Percentiles rank a stretch among this genome's conserved stretches.
Conservation (phyloP, 2,888 invertebrate genomes). For the Notodonta dromedarius region DNA sequence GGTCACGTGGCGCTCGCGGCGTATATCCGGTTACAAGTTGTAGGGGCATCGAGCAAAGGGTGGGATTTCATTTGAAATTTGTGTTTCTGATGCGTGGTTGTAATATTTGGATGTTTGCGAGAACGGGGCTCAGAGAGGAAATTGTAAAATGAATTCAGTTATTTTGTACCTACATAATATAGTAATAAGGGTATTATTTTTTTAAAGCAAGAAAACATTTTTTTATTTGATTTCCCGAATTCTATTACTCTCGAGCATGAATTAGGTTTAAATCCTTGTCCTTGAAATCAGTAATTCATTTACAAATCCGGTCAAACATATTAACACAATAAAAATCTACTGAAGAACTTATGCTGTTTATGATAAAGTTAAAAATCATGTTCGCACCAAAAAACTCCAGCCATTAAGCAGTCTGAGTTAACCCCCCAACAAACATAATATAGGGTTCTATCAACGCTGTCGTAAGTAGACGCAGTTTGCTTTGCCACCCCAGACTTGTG, state of each 20-base stretch:
- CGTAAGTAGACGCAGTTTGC: constrained; percentile 35
- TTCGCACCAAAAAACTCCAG: neutral
- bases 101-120: constrained; percentile 16
- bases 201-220: too few relatives aligned
- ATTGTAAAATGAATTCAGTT: neutral
- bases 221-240: too few relatives aligned
- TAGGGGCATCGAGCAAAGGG: constrained; percentile 42
- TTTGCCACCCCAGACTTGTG: constrained; percentile 31
- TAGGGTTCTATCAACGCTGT: constrained; percentile 43
- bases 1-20: constrained; percentile 63
- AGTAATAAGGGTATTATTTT: too few relatives aligned
- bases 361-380: too few relatives aligned
- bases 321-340: too few relatives aligned
- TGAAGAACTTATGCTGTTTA: too few relatives aligned
- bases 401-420: constrained; percentile 11
- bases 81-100: constrained; percentile 25
- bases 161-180: neutral
- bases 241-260: too few relatives aligned
- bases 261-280: too few relatives aligned
- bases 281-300: too few relatives aligned
- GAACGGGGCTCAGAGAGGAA: neutral
- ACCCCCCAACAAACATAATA: constrained; percentile 35
- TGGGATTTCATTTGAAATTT: constrained; percentile 30
- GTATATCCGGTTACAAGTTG: constrained; percentile 57
- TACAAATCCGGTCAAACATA: too few relatives aligned